These are phyloP conservation scores for Copsychus sechellarum DNA, from an alignment of 2,113 vertebrate genomes.

Conservation along the genomic window DNA sequence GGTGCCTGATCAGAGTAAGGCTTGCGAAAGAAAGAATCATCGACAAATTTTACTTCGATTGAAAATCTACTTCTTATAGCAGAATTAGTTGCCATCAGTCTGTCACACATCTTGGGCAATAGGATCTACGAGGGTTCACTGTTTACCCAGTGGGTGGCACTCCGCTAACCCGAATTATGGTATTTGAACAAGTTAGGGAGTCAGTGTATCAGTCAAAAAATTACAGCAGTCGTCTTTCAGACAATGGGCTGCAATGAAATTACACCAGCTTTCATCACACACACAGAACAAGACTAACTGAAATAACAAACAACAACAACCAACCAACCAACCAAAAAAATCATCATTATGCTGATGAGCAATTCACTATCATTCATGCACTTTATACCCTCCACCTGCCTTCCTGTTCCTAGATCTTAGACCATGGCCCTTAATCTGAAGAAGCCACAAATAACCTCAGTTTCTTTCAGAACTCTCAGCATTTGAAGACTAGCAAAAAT, in stretches of 20 bases:
- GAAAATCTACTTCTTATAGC: not conserved
- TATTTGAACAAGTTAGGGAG: not conserved
- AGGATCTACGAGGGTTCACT: not conserved
- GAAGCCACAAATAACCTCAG: not conserved
- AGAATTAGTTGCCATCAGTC: not conserved
- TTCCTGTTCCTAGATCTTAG: not conserved
- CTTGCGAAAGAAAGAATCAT: not conserved
- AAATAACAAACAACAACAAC: not conserved
- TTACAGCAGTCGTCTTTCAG: not conserved
- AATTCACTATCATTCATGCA: not conserved
- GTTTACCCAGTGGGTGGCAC: slow-evolving; percentile 18
- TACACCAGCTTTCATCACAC: not conserved
- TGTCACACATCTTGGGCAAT: not conserved
- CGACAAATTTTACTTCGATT: not conserved
- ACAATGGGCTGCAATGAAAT: not conserved
- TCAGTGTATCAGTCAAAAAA: not conserved
- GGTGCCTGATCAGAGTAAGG: not conserved
- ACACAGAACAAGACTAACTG: not conserved
- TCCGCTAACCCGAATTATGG: not conserved
- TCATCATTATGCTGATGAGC: not conserved
- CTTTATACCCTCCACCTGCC: not conserved
- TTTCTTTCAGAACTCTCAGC: not conserved
- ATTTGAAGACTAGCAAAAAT: not conserved
- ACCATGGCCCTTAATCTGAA: accelerated
- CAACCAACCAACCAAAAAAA: not conserved